Percentiles rank a stretch among this genome's conserved stretches.
These are phyloP conservation scores for Stichodactyla mertensii DNA, from an alignment of 64 coral and sea anemone genomes.

Conservation along the genomic window DNA sequence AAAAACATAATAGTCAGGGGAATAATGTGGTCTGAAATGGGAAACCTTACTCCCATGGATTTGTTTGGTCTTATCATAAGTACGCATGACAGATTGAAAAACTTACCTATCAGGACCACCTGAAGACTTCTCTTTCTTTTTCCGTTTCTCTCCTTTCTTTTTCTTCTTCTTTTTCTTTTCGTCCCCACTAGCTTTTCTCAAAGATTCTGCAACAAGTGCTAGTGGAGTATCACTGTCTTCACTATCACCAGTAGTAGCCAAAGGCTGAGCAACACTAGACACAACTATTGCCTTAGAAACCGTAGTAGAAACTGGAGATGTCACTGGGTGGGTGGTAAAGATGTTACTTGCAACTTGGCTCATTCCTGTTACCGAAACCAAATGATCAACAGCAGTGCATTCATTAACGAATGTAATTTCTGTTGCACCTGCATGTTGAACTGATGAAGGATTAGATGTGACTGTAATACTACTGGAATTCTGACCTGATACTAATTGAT, in stretches of 20 bases:
- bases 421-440: neutral
- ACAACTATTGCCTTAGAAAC: neutral
- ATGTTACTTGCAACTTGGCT: slow-evolving; percentile 44
- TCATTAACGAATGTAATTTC: slow-evolving; percentile 62
- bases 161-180: slow-evolving; percentile 60
- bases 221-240: slow-evolving; percentile 47
- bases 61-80: no score
- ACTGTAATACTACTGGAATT: neutral
- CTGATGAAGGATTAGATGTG: slow-evolving; percentile 1
- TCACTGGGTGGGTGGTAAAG: slow-evolving; percentile 10
- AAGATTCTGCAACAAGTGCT: slow-evolving; percentile 34
- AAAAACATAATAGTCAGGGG: no score
- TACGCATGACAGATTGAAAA: neutral
- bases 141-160: slow-evolving; percentile 62
- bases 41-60: no score
- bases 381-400: neutral
- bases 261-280: neutral
- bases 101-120: slow-evolving; percentile 36
- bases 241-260: slow-evolving; percentile 25
- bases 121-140: slow-evolving; percentile 43
- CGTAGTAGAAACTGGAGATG: neutral
- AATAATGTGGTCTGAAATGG: no score
- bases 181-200: slow-evolving; percentile 24
- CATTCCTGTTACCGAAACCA: slow-evolving; percentile 29
- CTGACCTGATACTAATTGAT: neutral